Base-by-base conservation (phyloP, 2,888 invertebrate species). In the Eurytoma adleriae region DNA sequence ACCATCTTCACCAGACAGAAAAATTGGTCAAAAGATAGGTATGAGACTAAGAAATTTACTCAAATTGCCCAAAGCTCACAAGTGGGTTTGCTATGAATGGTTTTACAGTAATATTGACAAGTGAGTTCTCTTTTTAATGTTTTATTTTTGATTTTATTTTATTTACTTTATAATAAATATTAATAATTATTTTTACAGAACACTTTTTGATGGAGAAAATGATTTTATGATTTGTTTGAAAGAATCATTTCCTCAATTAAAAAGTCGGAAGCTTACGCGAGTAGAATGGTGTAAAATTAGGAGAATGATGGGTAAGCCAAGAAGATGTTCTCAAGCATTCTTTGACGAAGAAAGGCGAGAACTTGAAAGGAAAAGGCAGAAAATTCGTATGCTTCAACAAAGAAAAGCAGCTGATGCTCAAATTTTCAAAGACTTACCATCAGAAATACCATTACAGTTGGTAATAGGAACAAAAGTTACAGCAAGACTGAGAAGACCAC, bases 51-150 rank as follows among this genome's bases (percentile, higher is more conserved):
- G 97, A 84, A 99, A 99, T 92, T 93, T 99, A 50, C 92, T 99
- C 4, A 99, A 99, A 91, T 92, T 99, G 83, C 99, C 99, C 0
- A 99, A 99, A 92, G 99, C 99, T 4, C 98, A 99, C 90, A 98
- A 98, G 91, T 99, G 99, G 98, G 99, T 99, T 12, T 99, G 98
- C 91, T 99, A 98, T 91, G 99, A 99, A 91, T 99, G 98, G 95
- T 99, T 99, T 91, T 99, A 99, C 91, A 99, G 99, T 85, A 99
- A 98, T 88, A 96, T 99, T 86, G 99, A 99, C 89, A 93, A 93
- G 93, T 94, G 91, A 90, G 92, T 91, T 72, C 50, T 67, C 69
- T 75, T 18, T 30, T 10, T 52, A 61, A 30, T 40, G 40, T 40
- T 61, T 56, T 50, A n/a, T 20, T 27, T 64, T 61, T 54, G 20